Conservation (phyloP, 2,888 invertebrate genomes). For the Andricus quercusramuli region DNA sequence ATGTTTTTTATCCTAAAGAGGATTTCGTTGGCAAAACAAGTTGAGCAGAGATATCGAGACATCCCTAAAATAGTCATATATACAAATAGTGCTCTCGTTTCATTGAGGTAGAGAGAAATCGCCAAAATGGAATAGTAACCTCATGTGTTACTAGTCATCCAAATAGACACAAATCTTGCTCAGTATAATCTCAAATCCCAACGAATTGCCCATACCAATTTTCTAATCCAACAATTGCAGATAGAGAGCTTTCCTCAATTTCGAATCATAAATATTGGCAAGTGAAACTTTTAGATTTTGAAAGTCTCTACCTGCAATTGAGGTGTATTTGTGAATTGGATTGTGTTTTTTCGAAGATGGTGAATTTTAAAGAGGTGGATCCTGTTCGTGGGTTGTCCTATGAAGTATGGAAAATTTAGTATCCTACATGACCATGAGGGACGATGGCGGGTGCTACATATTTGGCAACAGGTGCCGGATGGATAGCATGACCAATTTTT, state of each 20-base stretch:
- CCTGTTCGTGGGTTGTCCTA: neutral
- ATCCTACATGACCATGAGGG: constrained; percentile 43
- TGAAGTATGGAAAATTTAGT: constrained; percentile 33
- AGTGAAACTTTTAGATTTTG: neutral
- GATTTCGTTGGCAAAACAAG: neutral
- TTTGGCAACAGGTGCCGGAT: constrained; percentile 69
- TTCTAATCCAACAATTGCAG: neutral
- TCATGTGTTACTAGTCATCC: neutral
- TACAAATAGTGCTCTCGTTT: neutral
- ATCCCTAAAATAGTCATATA: neutral
- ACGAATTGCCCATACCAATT: neutral
- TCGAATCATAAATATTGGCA: neutral
- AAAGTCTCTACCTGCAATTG: neutral
- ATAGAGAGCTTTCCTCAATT: neutral
- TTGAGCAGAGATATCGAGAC: neutral
- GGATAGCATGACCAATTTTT: constrained; percentile 73
- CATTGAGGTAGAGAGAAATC: neutral
- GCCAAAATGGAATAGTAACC: neutral
- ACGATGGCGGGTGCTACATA: constrained; percentile 64
- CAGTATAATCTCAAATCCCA: neutral
- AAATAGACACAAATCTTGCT: neutral
- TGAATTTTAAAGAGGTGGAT: neutral
- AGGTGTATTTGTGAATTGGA: neutral
- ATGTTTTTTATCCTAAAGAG: neutral
- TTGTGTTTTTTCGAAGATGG: neutral